Evolutionary conservation across 35 echinoderm and acorn worm genomes (phyloP).

Genomic region (Lytechinus variegatus): DNA sequence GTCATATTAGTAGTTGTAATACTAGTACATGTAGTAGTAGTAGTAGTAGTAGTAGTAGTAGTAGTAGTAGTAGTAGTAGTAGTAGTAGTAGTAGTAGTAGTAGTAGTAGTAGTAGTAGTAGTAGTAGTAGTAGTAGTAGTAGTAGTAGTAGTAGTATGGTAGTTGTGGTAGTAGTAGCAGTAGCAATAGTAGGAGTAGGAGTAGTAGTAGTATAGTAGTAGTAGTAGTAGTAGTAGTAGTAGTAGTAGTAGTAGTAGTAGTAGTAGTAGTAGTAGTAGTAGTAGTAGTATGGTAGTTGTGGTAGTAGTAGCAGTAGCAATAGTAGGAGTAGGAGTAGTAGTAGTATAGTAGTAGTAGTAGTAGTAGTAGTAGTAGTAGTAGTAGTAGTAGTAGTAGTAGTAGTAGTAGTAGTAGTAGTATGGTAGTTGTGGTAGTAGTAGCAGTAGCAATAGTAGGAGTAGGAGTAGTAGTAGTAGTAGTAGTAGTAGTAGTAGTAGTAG

Average conservation of each 20-base stretch:
- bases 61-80: slow-evolving; percentile 5
- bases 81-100: slow-evolving; percentile 28
- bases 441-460: too few species aligned
- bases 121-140: slow-evolving; percentile 40
- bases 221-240: slow-evolving; percentile 7
- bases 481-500: too few species aligned
- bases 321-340: too few species aligned
- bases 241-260: background rate
- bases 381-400: too few species aligned
- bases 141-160: slow-evolving; percentile 40
- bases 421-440: too few species aligned
- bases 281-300: background rate
- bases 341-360: too few species aligned
- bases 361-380: too few species aligned
- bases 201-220: background rate
- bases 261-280: background rate
- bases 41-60: slow-evolving; percentile 31
- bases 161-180: background rate
- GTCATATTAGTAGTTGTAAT: background rate
- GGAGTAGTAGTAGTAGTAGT: too few species aligned
- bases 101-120: slow-evolving; percentile 19
- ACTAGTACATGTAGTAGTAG: slow-evolving; percentile 27
- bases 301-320: too few species aligned
- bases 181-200: background rate
- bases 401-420: too few species aligned